phyloP scores from a whole-genome alignment of 2,113 vertebrate species.

The Oxygymnocypris stewartii region DNA sequence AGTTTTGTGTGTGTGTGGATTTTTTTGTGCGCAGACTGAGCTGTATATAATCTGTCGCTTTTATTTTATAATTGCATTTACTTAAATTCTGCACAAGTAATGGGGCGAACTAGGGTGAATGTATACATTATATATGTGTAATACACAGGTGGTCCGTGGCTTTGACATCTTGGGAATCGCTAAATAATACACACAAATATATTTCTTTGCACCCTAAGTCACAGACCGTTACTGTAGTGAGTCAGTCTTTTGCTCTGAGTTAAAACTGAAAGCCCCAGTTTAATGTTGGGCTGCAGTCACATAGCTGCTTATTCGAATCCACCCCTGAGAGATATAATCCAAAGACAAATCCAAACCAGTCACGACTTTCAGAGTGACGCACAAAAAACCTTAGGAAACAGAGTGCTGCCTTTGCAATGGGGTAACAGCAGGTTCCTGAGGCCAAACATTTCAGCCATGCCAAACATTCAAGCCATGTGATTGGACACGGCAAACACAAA shows the following conservation, averaged over 20 bases:
- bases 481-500: constrained; percentile 14
- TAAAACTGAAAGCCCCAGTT: not conserved
- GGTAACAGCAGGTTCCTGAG: constrained; percentile 20
- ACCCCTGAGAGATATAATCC: constrained; percentile 16
- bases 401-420: constrained; percentile 26
- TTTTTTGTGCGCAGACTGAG: not conserved
- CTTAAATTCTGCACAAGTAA: not conserved
- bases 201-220: not conserved
- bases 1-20: not conserved
- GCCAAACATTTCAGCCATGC: constrained; percentile 18
- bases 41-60: not conserved
- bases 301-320: not conserved
- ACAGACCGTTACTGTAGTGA: not conserved
- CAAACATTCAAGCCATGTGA: constrained; percentile 9
- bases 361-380: not conserved
- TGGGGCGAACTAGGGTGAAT: not conserved
- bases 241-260: constrained; percentile 18
- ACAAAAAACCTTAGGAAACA: not conserved
- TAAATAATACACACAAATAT: not conserved
- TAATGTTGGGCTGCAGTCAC: not conserved
- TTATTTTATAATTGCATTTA: not conserved
- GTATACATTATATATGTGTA: not conserved
- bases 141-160: not conserved
- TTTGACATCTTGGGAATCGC: not conserved
- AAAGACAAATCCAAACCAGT: constrained; percentile 20